Conservation (phyloP, 1,140 invertebrate species). For the Macrosteles quadrilineatus region DNA sequence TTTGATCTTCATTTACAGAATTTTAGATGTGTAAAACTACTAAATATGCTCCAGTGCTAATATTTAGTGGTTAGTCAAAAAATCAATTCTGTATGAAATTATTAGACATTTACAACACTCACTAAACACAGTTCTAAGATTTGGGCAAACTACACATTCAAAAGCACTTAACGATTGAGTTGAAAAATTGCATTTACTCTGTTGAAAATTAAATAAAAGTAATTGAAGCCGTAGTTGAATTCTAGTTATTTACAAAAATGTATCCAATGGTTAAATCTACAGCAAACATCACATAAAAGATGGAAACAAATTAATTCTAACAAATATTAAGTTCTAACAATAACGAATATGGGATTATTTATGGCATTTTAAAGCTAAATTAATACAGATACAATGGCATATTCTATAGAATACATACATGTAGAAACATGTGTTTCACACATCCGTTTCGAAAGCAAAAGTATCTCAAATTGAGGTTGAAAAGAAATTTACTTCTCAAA, state of each 20-base stretch:
- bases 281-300: neutral
- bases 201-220: neutral
- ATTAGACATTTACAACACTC: slow-evolving; percentile 2
- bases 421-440: neutral
- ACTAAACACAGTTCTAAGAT: neutral
- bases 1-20: too few relatives aligned
- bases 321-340: slow-evolving; percentile 3
- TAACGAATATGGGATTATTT: neutral
- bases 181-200: neutral
- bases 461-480: too few relatives aligned
- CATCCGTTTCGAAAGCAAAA: too few relatives aligned
- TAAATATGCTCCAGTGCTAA: neutral
- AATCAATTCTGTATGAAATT: slow-evolving; percentile 8
- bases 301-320: neutral
- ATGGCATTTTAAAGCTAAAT: neutral
- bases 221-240: neutral
- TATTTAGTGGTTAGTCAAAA: neutral
- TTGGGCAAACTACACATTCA: neutral
- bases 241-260: slow-evolving; percentile 5
- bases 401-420: neutral
- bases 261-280: neutral
- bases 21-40: too few relatives aligned
- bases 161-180: slow-evolving; percentile 8
- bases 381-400: neutral
- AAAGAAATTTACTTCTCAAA: too few relatives aligned